These are phyloP conservation scores for Meloe dianella DNA, from an alignment of 2,888 invertebrate genomes.

Conservation along the genomic window DNA sequence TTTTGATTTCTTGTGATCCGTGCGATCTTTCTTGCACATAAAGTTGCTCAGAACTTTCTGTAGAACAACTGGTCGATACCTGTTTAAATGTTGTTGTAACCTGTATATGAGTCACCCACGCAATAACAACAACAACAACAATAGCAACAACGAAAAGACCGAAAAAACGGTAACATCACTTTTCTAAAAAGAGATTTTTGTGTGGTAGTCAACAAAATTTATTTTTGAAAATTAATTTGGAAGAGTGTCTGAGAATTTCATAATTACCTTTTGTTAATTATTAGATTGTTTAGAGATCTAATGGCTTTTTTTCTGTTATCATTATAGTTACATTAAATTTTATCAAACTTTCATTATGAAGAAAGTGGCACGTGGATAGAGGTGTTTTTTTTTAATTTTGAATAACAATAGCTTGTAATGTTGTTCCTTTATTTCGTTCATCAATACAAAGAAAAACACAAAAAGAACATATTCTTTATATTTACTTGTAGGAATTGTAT, in stretches of 20 bases:
- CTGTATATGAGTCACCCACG: constrained; percentile 13
- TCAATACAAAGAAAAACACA: neutral
- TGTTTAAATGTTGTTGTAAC: constrained; percentile 20
- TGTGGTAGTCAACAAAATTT: neutral
- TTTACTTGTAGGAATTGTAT: neutral
- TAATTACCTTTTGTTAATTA: constrained; percentile 2
- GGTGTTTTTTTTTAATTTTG: neutral
- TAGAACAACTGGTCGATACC: constrained; percentile 20
- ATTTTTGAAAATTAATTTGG: neutral
- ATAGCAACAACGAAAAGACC: neutral
- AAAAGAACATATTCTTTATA: neutral
- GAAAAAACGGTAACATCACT: constrained; percentile 1
- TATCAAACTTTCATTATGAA: neutral
- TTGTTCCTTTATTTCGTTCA: no score
- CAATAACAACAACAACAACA: neutral
- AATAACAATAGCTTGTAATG: constrained; percentile 5
- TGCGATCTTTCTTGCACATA: neutral
- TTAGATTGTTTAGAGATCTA: neutral
- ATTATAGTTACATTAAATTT: neutral
- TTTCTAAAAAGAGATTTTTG: neutral
- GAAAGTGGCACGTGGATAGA: neutral
- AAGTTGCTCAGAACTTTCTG: neutral
- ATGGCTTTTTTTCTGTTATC: neutral
- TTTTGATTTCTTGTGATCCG: neutral
- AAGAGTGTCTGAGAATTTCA: neutral